Base-by-base conservation (phyloP, 2,888 invertebrate genomes). In the Tetragonisca angustula region DNA sequence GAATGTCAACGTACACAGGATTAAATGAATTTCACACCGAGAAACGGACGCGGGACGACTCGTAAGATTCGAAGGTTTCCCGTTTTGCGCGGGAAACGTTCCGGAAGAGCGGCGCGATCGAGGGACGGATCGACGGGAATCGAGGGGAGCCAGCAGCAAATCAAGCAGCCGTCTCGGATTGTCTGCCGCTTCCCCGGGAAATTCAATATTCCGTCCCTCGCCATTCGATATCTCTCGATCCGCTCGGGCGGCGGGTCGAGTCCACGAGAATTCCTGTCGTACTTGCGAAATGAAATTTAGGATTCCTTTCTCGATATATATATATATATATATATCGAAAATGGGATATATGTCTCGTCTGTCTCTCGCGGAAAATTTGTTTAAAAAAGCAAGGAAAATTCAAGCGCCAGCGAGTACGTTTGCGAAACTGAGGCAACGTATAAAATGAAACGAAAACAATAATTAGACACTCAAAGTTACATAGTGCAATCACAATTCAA, bases 151-250 rank as follows among this genome's bases (percentile, higher is more conserved):
- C 43, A 43, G 43, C 74, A 65, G 68, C 77, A 50, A 81, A 85
- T 84, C 73, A 70, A 61, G 15, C 67, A 62, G 54, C 64, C 72
- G 64, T 76, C 76, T 67, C 74, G 74, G 80, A 83, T 85, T 87
- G 80, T 79, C 77, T 69, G 69, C 75, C 76, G 52, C 80, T 85
- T 88, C 79, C 83, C 61, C 64, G 54, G 85, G 85, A 89, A 87
- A 89, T 85, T 83, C 80, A 80, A 89, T 88, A 87, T 87, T 81
- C 76, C 78, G 67, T 52, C 74, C 76, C 74, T 79, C 68, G 81
- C 70, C 74, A 87, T 82, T 85, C 83, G 88, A 88, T 88, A 89
- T 85, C 83, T 79, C 76, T 76, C 72, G 69, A 70, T 79, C 62
- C 76, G 81, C 70, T 84, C 78, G 69, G 76, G 76, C 75, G n/a